Base-by-base conservation (phyloP, 2,888 invertebrate species). In the Anthophora plumipes region DNA sequence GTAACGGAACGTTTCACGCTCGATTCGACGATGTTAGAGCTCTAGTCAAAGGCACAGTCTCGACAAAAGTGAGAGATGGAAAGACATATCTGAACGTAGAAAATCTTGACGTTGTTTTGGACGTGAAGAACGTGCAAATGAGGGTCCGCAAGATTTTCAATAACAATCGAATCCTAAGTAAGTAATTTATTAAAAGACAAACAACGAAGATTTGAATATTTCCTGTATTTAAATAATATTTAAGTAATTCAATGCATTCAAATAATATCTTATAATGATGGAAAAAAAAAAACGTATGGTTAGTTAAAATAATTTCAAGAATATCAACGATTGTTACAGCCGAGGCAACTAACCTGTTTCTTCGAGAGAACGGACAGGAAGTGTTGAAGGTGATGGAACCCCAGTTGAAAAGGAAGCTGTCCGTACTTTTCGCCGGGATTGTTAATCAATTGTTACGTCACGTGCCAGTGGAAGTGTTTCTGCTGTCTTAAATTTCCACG, bases 301-400 rank as follows among this genome's bases (percentile, higher is more conserved):
- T n/a, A n/a, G n/a, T n/a, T n/a, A n/a, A n/a, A n/a, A n/a, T n/a
- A n/a, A n/a, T n/a, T n/a, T n/a, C n/a, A n/a, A n/a, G n/a, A n/a
- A n/a, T n/a, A n/a, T n/a, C n/a, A n/a, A n/a, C n/a, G n/a, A 52
- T 22, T 73, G 64, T 93, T 94, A 50, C 90, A 96, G 96, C 95
- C 84, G 96, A 96, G 92, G 96, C 96, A 17, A 96, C 96, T 9
- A 96, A 96, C 91, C 93, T 96, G 63, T 96, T 96, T 90, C 94
- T 96, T 46, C 94, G 95, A 66, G 96, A 96, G 89, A 96, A 96
- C 89, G 96, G 96, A 0, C 95, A 95, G 77, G 95, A 96, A 92
- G 96, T 96, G 0, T 92, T 96, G 76, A 95, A 95, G 89, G 95
- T 95, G 7, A 96, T 96, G 96, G 95, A 95, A 89, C 95, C 96